These are phyloP conservation scores for Diabrotica balteata DNA, from an alignment of 2,888 invertebrate species.

Conservation along the genomic window DNA sequence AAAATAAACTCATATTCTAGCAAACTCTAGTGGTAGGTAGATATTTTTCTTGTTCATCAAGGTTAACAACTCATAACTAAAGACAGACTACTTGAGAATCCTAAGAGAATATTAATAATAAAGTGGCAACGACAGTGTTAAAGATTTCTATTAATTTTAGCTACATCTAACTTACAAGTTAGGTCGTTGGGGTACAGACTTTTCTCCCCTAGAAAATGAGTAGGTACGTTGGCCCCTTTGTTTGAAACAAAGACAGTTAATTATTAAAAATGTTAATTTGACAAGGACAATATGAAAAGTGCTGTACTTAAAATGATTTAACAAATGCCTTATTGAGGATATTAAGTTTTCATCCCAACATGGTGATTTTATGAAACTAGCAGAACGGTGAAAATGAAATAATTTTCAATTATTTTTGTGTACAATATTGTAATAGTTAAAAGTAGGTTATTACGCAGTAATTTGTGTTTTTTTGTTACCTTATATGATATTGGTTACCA, in stretches of 20 bases:
- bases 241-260: conserved; percentile 2
- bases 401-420: too few relatives aligned
- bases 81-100: not conserved
- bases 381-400: too few relatives aligned
- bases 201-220: conserved; percentile 11
- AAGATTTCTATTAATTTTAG: conserved; percentile 12
- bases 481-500: too few relatives aligned
- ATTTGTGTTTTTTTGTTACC: too few relatives aligned
- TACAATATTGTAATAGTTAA: too few relatives aligned
- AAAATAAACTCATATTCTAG: conserved; percentile 50
- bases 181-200: conserved; percentile 2
- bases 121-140: conserved; percentile 6
- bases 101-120: conserved; percentile 3
- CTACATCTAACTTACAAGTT: conserved; percentile 17
- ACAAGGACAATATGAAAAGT: too few relatives aligned
- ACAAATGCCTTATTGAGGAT: too few relatives aligned
- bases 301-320: too few relatives aligned
- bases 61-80: conserved; percentile 13
- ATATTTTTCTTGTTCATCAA: conserved; percentile 11
- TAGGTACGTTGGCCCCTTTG: conserved; percentile 10
- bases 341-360: too few relatives aligned
- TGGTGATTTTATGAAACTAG: too few relatives aligned
- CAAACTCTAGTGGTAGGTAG: not conserved
- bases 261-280: not conserved
- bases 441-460: too few relatives aligned